These are phyloP conservation scores for Cantharis nigra DNA, from an alignment of 2,888 invertebrate genomes.

Conservation along the genomic window DNA sequence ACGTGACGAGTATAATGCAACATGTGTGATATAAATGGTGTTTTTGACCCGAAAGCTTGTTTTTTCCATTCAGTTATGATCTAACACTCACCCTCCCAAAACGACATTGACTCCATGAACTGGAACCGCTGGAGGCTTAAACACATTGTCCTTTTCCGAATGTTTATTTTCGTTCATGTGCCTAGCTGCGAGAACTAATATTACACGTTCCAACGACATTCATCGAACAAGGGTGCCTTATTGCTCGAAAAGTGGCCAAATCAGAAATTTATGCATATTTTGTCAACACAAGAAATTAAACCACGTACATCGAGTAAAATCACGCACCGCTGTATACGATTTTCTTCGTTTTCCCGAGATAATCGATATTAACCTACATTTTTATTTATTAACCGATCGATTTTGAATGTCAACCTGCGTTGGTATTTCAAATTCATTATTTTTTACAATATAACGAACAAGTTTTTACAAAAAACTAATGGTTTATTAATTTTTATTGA, in stretches of 20 bases:
- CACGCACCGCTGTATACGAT: slow-evolving; percentile 13
- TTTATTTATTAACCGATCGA: slow-evolving; percentile 20
- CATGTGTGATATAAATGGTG: neutral
- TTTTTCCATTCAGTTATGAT: neutral
- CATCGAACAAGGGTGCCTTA: neutral
- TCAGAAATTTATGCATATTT: neutral
- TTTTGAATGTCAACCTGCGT: slow-evolving; percentile 3
- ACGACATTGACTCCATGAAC: slow-evolving; percentile 72
- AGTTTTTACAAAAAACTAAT: neutral
- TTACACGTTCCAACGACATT: slow-evolving; percentile 24
- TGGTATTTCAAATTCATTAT: neutral
- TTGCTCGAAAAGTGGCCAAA: neutral
- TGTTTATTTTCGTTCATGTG: slow-evolving; percentile 15
- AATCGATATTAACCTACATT: slow-evolving; percentile 30
- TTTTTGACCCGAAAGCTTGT: neutral
- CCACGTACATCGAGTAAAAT: neutral
- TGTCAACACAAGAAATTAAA: neutral
- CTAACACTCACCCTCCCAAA: slow-evolving; percentile 72
- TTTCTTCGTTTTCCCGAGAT: slow-evolving; percentile 23
- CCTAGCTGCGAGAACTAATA: slow-evolving; percentile 11
- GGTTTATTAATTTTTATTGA: neutral
- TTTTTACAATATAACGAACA: neutral
- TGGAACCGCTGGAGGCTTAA: slow-evolving; percentile 39
- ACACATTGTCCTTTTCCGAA: neutral
- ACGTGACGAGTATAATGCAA: neutral